A percentile compares a stretch with the other conserved stretches of the same genome.
These are phyloP conservation scores for Anniella stebbinsi DNA, from an alignment of 2,797 vertebrate genomes.

Conservation along the genomic window DNA sequence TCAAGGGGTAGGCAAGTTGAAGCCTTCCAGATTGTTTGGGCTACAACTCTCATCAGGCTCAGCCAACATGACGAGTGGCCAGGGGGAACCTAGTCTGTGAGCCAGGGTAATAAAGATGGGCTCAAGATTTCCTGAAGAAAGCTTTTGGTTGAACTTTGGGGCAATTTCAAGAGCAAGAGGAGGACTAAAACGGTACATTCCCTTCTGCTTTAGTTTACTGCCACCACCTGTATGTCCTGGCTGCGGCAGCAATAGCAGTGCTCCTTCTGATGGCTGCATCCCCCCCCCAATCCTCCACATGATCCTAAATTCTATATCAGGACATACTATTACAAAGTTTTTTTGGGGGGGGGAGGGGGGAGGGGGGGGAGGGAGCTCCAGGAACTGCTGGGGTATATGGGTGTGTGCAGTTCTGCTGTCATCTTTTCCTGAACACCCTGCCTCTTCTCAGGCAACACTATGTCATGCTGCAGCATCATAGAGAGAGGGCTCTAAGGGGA, in stretches of 20 bases:
- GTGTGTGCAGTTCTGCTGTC: too few species aligned
- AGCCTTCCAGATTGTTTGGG: too few species aligned
- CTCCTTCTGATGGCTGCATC: neutral
- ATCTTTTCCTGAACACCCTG: neutral
- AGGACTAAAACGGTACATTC: neutral
- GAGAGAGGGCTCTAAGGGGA: neutral
- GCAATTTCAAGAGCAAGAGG: neutral
- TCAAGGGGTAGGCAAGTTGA: neutral
- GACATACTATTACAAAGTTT: neutral
- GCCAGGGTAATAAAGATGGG: neutral
- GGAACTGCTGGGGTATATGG: neutral
- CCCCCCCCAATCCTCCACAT: neutral
- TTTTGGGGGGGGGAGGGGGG: too few species aligned
- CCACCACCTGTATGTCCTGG: neutral
- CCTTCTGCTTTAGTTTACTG: neutral
- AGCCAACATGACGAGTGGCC: neutral
- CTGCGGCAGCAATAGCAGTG: too few species aligned
- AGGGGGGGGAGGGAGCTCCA: too few species aligned
- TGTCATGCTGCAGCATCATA: neutral
- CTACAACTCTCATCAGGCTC: too few species aligned
- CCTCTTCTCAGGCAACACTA: neutral
- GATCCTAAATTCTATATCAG: too few species aligned
- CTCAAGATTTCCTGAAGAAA: neutral
- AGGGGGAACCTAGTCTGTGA: neutral
- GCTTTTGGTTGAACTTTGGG: neutral